Evolutionary conservation across 2,797 vertebrate species (phyloP).

Genomic region (Argentina silus): DNA sequence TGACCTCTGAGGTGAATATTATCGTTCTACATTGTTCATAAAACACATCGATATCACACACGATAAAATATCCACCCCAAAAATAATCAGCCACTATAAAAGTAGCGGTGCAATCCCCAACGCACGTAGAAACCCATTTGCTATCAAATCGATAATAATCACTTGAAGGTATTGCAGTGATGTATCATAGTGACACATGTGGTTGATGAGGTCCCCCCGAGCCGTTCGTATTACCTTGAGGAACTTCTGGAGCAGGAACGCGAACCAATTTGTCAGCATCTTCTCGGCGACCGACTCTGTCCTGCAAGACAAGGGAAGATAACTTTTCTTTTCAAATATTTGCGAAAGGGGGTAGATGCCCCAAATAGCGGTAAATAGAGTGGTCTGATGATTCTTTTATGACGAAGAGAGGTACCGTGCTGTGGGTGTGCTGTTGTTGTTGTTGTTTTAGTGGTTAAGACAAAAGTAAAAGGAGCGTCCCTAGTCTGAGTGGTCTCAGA

Average conservation of each 20-base stretch:
- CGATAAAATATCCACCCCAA: neutral
- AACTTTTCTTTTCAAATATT: constrained; percentile 38
- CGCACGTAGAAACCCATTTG: constrained; percentile 29
- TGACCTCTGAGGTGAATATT: constrained; percentile 29
- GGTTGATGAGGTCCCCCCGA: constrained; percentile 21
- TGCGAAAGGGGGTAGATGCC: constrained; percentile 32
- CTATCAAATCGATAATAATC: constrained; percentile 42
- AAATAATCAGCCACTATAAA: constrained; percentile 1
- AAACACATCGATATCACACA: constrained; percentile 33
- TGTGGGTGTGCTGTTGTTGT: neutral
- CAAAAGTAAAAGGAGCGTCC: constrained; percentile 25
- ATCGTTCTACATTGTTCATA: constrained; percentile 21
- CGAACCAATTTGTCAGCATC: constrained; percentile 99
- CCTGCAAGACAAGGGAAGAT: constrained; percentile 68
- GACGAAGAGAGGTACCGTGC: constrained; percentile 18
- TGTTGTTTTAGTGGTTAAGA: neutral
- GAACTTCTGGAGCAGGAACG: constrained; percentile 95
- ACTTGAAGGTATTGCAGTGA: constrained; percentile 20
- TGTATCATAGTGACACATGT: constrained; percentile 45
- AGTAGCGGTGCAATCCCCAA: constrained; percentile 15
- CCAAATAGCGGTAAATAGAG: constrained; percentile 45
- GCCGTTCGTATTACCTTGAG: constrained; percentile 86
- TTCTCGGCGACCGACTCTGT: constrained; percentile 97
- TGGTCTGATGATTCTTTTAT: constrained; percentile 61
- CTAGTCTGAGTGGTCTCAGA: constrained; percentile 29